Percentiles rank a stretch among this genome's conserved stretches.
Conservation (phyloP, 1,140 invertebrate species). For the Hyles euphorbiae region DNA sequence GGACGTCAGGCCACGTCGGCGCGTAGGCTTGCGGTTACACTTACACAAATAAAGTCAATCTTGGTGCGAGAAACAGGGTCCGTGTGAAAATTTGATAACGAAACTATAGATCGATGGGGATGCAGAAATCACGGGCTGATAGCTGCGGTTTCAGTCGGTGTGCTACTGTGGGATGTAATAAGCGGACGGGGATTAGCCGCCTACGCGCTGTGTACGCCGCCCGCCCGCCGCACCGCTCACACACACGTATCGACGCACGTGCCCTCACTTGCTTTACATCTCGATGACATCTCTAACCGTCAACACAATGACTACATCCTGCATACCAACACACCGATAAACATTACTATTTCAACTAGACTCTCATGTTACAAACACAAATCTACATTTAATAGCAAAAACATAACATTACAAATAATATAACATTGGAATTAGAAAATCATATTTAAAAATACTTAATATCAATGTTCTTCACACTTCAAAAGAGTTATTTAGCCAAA, state of each 20-base stretch:
- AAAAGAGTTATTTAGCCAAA: no score
- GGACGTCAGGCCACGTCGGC: conserved; percentile 26
- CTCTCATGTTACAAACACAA: no score
- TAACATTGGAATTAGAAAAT: no score
- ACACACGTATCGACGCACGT: neutral
- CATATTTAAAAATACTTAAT: no score
- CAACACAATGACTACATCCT: no score
- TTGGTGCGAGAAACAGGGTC: conserved; percentile 49
- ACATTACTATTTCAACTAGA: no score
- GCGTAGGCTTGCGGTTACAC: conserved; percentile 64
- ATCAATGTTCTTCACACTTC: no score
- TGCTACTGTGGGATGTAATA: conserved; percentile 70
- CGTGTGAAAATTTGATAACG: conserved; percentile 75
- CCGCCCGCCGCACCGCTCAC: neutral
- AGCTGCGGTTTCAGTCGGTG: conserved; percentile 65
- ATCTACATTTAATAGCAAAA: no score
- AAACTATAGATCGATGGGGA: conserved; percentile 69
- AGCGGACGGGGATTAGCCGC: conserved; percentile 56
- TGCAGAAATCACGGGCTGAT: conserved; percentile 60
- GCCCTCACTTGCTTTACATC: no score
- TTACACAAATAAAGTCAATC: conserved; percentile 74
- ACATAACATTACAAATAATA: no score
- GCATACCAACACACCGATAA: no score
- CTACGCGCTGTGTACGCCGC: conserved; percentile 17
- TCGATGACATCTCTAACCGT: no score